A percentile compares a stretch with the other conserved stretches of the same genome.
Evolutionary conservation across 1,140 invertebrate species (phyloP).

Genomic region (Penaeus chinensis): DNA sequence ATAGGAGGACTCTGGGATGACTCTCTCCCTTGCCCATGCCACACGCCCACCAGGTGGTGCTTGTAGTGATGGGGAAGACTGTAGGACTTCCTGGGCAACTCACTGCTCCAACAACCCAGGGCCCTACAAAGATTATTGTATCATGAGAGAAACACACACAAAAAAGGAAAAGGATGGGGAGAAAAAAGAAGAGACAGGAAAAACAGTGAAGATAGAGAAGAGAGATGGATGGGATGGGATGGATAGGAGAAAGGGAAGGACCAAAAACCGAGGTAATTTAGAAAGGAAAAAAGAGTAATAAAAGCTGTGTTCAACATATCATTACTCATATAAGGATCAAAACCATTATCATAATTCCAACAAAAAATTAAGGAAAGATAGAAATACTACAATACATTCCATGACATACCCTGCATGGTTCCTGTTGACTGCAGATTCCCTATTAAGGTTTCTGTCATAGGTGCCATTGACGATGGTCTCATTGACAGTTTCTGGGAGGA

Average conservation of each 20-base stretch:
- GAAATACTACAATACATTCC: not conserved
- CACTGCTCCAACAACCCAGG: conserved; percentile 51
- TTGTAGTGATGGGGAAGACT: conserved; percentile 62
- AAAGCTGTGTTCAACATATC: no score
- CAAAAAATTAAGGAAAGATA: not conserved
- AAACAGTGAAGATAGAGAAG: no score
- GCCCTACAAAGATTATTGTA: conserved; percentile 27
- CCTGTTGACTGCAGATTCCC: conserved; percentile 49
- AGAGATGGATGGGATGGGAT: no score
- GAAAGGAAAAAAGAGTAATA: no score
- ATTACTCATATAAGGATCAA: no score
- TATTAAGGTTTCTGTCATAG: conserved; percentile 54
- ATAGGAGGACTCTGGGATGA: conserved; percentile 38
- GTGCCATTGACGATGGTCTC: conserved; percentile 51
- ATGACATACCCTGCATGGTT: conserved; percentile 47
- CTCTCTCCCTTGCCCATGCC: conserved; percentile 30
- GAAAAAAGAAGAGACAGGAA: no score
- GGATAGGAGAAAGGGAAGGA: no score
- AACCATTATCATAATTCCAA: no score
- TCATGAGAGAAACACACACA: no score
- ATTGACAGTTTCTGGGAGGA: conserved; percentile 49
- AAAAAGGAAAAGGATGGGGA: no score
- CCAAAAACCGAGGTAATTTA: no score
- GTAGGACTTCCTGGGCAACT: conserved; percentile 57
- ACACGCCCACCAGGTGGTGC: conserved; percentile 47